Conservation (phyloP, 1,140 invertebrate genomes). For the Leptinotarsa lineolata region DNA sequence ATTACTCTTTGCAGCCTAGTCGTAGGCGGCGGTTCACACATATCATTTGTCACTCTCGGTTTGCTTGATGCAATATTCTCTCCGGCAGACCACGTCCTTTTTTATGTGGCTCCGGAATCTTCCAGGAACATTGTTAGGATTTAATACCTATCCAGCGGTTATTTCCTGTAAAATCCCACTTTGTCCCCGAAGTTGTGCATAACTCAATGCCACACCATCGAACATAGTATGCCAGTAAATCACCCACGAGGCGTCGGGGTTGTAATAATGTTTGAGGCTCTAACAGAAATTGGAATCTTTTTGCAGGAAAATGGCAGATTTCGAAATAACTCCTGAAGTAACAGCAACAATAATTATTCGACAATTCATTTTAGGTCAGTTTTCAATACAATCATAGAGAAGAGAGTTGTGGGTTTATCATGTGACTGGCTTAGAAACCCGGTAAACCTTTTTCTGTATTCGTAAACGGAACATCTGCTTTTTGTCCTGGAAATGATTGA, state of each 20-base stretch:
- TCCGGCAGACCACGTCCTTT: neutral
- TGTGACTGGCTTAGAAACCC: too few species aligned
- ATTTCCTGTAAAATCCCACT: slow-evolving; percentile 16
- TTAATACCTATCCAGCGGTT: slow-evolving; percentile 22
- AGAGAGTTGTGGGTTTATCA: too few species aligned
- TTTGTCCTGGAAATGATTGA: too few species aligned
- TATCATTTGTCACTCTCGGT: slow-evolving; percentile 45
- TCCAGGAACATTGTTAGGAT: slow-evolving; percentile 23
- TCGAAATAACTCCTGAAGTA: too few species aligned
- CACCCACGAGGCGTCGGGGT: neutral
- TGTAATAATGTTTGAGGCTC: neutral
- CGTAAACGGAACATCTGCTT: too few species aligned
- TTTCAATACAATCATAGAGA: too few species aligned
- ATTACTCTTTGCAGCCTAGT: slow-evolving; percentile 42
- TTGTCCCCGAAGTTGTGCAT: slow-evolving; percentile 19
- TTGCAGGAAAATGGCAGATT: neutral
- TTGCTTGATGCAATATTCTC: slow-evolving; percentile 32
- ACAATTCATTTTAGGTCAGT: too few species aligned
- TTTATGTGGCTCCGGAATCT: slow-evolving; percentile 13
- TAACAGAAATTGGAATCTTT: neutral
- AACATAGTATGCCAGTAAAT: slow-evolving; percentile 10
- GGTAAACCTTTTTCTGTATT: too few species aligned
- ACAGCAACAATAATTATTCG: too few species aligned
- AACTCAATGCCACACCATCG: slow-evolving; percentile 19
- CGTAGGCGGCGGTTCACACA: slow-evolving; percentile 33